Conservation (phyloP, 1,140 invertebrate species). For the Drosophila sechellia region DNA sequence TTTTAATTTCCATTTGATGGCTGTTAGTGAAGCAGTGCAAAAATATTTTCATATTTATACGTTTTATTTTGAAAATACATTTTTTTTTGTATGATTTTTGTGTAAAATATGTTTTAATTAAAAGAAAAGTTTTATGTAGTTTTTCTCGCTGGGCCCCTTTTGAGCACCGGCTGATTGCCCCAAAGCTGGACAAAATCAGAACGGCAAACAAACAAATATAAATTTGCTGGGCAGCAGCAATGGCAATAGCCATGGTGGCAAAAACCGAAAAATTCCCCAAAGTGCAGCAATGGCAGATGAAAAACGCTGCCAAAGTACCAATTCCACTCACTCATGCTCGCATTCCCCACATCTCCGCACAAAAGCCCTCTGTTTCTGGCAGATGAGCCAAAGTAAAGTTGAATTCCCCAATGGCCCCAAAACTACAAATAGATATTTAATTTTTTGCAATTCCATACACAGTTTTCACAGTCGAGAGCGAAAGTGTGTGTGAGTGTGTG, state of each 20-base stretch:
- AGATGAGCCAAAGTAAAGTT: conserved; percentile 35
- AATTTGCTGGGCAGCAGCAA: conserved; percentile 45
- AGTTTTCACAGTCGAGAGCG: conserved; percentile 33
- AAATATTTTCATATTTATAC: conserved; percentile 27
- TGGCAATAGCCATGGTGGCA: conserved; percentile 3
- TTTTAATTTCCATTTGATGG: conserved; percentile 64
- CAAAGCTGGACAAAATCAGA: conserved; percentile 60
- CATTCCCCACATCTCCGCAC: neutral
- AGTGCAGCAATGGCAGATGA: conserved; percentile 41
- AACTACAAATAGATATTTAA: conserved; percentile 77
- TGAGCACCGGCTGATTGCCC: conserved; percentile 42
- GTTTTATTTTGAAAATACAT: conserved; percentile 16
- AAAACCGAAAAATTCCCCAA: conserved; percentile 50
- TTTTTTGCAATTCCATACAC: conserved; percentile 65
- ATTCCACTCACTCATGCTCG: conserved; percentile 11
- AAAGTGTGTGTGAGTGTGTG: conserved; percentile 10
- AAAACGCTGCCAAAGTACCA: conserved; percentile 51
- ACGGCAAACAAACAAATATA: conserved; percentile 69
- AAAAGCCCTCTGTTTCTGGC: conserved; percentile 8
- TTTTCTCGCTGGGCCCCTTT: conserved; percentile 21
- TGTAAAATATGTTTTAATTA: conserved; percentile 79
- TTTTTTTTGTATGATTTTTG: conserved; percentile 16
- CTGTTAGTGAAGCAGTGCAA: conserved; percentile 47
- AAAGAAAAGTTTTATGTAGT: conserved; percentile 68
- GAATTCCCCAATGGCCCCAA: conserved; percentile 44